Evolutionary conservation across 2,797 vertebrate species (phyloP).

Genomic region (Trematomus bernacchii): DNA sequence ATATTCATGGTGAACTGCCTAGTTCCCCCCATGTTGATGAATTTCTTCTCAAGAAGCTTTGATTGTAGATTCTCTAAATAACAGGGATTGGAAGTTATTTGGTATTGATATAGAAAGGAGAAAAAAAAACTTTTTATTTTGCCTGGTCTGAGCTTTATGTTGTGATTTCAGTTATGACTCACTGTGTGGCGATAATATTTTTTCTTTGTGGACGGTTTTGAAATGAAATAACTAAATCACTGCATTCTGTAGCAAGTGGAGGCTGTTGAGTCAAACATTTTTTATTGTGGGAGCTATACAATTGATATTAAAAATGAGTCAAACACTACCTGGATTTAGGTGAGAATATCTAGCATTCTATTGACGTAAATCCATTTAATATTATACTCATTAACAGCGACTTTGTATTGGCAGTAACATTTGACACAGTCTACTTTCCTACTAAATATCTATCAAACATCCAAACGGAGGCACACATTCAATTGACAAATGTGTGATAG

Average conservation of each 20-base stretch:
- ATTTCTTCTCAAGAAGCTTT: not conserved
- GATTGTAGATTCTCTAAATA: not conserved
- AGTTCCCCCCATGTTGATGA: not conserved
- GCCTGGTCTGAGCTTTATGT: not conserved
- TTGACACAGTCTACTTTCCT: slow-evolving; percentile 5
- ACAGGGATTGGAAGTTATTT: slow-evolving; percentile 2
- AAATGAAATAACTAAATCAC: slow-evolving; percentile 10
- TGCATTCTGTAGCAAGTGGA: not conserved
- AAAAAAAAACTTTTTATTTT: not conserved
- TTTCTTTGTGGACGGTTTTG: slow-evolving; percentile 4
- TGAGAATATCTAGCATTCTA: slow-evolving; percentile 11
- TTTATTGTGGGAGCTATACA: not conserved
- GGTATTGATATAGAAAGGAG: not conserved
- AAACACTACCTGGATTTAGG: not conserved
- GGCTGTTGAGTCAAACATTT: slow-evolving; percentile 1
- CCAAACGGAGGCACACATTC: not conserved
- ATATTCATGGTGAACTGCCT: not conserved
- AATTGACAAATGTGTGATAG: not conserved
- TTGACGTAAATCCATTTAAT: slow-evolving; percentile 1
- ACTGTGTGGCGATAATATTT: not conserved
- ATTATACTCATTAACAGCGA: not conserved
- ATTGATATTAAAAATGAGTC: not conserved
- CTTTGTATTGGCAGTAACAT: slow-evolving; percentile 10
- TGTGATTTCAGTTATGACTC: slow-evolving; percentile 11
- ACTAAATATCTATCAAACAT: not conserved